A percentile compares a stretch with the other conserved stretches of the same genome.
These are phyloP conservation scores for Lepus oiostolus DNA, from an alignment of 2,797 vertebrate species.

Conservation along the genomic window DNA sequence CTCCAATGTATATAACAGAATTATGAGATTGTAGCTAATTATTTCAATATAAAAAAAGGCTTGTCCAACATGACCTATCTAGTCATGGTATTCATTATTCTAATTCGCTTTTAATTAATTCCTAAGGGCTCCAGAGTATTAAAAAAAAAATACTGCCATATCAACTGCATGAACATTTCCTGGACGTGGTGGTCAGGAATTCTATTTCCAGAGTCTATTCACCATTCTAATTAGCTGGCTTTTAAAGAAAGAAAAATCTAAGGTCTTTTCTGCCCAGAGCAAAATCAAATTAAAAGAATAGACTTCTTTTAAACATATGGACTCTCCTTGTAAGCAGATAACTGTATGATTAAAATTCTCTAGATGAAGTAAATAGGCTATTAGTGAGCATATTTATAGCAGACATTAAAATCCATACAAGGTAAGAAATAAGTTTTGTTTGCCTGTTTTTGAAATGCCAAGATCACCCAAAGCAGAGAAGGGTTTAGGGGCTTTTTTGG, in stretches of 20 bases:
- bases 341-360: constrained; percentile 51
- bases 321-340: constrained; percentile 15
- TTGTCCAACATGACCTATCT: constrained; percentile 83
- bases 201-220: constrained; percentile 48
- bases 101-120: constrained; percentile 86
- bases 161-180: constrained; percentile 52
- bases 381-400: neutral
- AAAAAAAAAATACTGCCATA: neutral
- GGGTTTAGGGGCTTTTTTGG: too few relatives aligned
- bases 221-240: constrained; percentile 64
- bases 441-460: neutral
- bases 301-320: neutral
- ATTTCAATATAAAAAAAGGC: constrained; percentile 85
- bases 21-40: constrained; percentile 85
- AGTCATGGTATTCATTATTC: constrained; percentile 77
- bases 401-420: constrained; percentile 46
- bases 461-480: constrained; percentile 40
- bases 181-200: constrained; percentile 46
- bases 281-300: constrained; percentile 49
- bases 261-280: neutral
- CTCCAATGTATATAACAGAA: constrained; percentile 82
- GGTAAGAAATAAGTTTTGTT: neutral
- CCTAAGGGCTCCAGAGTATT: constrained; percentile 59
- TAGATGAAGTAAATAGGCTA: constrained; percentile 13
- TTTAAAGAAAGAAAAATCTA: constrained; percentile 63